A percentile compares a stretch with the other conserved stretches of the same genome.
phyloP scores from a whole-genome alignment of 2,888 invertebrate species.

The Platycnemis pennipes region DNA sequence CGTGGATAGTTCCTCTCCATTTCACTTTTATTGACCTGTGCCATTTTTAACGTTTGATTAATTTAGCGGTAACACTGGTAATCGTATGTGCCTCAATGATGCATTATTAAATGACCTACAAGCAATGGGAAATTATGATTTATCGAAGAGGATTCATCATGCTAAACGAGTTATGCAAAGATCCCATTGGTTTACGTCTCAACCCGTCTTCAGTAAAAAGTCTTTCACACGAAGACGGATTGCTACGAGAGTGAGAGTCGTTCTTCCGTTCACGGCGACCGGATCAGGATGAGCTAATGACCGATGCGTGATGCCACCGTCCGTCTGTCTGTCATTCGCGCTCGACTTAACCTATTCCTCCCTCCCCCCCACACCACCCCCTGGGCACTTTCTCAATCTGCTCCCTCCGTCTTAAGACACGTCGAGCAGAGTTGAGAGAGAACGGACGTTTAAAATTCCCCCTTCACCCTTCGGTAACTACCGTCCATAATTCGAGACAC shows the following conservation, averaged over 20 bases:
- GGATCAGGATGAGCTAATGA: conserved; percentile 10
- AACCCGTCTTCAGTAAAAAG: neutral
- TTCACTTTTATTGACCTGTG: too few species aligned
- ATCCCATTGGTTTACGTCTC: too few species aligned
- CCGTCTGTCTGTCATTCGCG: neutral
- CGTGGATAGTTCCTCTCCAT: too few species aligned
- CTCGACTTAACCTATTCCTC: neutral
- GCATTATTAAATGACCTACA: too few species aligned
- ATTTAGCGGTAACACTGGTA: too few species aligned
- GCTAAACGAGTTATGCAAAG: too few species aligned
- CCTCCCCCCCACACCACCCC: neutral
- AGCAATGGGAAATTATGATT: too few species aligned
- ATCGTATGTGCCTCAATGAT: too few species aligned
- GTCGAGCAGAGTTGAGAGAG: neutral
- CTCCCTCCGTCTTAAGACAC: neutral
- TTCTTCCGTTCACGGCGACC: neutral
- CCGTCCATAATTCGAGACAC: neutral
- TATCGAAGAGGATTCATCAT: too few species aligned
- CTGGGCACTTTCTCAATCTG: neutral
- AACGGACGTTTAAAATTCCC: neutral
- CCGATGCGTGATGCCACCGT: neutral
- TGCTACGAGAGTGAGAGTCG: neutral
- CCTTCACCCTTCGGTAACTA: neutral
- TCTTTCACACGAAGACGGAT: neutral
- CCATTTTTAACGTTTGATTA: too few species aligned